These are phyloP conservation scores for Lithobates sylvaticus DNA, from an alignment of 2,797 vertebrate genomes.

Conservation along the genomic window DNA sequence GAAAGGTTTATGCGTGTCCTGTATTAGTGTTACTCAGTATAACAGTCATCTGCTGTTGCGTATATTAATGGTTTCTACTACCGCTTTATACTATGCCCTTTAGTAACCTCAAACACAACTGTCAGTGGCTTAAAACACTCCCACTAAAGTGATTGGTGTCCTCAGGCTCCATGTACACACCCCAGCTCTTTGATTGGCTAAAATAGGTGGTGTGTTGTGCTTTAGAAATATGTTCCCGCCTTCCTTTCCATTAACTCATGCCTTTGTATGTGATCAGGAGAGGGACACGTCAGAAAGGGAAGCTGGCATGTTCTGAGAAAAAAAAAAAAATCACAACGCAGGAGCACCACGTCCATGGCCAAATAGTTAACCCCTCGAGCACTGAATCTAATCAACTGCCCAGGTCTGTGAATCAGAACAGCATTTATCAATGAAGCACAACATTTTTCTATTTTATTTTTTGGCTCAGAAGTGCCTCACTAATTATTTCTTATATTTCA, in stretches of 20 bases:
- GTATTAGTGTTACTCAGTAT: neutral
- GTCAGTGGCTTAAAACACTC: slow-evolving; percentile 15
- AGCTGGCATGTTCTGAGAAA: neutral
- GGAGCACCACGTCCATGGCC: neutral
- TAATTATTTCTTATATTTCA: neutral
- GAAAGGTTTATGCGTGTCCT: neutral
- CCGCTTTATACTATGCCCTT: slow-evolving; percentile 64
- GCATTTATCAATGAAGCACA: neutral
- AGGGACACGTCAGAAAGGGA: slow-evolving; percentile 37
- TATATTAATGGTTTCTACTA: neutral
- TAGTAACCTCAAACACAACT: slow-evolving; percentile 69
- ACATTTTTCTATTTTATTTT: too few species aligned
- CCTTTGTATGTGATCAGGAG: slow-evolving; percentile 34
- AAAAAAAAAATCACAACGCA: neutral
- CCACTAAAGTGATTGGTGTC: neutral
- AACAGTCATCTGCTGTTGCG: slow-evolving; percentile 9
- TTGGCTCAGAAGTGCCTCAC: too few species aligned
- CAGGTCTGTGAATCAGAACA: neutral
- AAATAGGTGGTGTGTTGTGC: slow-evolving; percentile 75
- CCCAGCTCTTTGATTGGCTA: slow-evolving; percentile 72
- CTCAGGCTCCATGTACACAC: slow-evolving; percentile 24
- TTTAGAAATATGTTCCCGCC: slow-evolving; percentile 63
- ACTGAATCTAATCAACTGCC: neutral
- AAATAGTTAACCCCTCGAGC: slow-evolving; percentile 3
- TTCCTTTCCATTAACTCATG: slow-evolving; percentile 42